Base-by-base conservation (phyloP, 2,888 invertebrate genomes). In the Drosophila picticornis region DNA sequence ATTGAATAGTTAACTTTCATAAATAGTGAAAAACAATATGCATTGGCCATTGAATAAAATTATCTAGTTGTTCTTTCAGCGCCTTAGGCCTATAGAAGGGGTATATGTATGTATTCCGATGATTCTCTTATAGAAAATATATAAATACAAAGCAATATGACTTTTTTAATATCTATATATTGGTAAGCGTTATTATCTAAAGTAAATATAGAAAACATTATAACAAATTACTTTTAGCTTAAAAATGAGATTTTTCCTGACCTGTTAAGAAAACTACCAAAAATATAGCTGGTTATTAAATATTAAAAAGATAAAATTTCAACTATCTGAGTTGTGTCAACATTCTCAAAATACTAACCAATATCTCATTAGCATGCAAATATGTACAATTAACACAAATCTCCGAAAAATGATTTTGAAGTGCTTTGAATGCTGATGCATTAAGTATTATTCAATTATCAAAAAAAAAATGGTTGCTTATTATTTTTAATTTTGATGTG, bases 361-460 rank as follows among this genome's bases (percentile, higher is more conserved):
- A 22, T 36, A 38, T n/a, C 11, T 19, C 40, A 72, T n/a, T 69
- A 46, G 27, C 36, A 55, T n/a, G 43, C 32, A 65, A 61, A 61
- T 34, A 38, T 36, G 16, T 36, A 64, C 61, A 70, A 46, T 46
- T 34, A 60, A 51, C 61, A 22, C 64, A 66, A 52, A 57, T 67
- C 56, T 38, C 57, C n/a, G n/a, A 52, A 58, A 75, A 56, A 69
- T 59, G 63, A 60, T 52, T 46, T 59, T 55, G n/a, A 62, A 55
- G 40, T 43, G 50, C 61, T 58, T 34, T 48, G 43, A 61, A 56
- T 73, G 61, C 69, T 46, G 58, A 11, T 65, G 38, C 56, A 65
- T 64, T 84, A 34, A 59, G 51, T 85, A 68, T 90, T 86, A 90
- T 86, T 90, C 88, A 90, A 90, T 90, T 90, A 81, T 53, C 71